Conservation (phyloP, 35 echinoderm and acorn worm genomes). For the Chiridota heheva region DNA sequence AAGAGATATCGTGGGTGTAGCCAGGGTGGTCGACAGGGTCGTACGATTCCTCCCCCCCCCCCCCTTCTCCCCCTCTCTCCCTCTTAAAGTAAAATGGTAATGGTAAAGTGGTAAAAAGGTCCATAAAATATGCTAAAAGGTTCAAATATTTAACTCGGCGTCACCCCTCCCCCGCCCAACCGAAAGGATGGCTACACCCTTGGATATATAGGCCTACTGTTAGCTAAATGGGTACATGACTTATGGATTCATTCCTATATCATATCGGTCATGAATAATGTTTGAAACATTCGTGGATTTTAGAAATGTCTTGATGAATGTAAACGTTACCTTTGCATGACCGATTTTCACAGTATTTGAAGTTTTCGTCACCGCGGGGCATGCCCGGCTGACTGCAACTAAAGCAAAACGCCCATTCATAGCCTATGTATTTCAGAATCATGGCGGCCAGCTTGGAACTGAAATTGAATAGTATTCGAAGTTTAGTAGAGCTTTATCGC, state of each 20-base stretch:
- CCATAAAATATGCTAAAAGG: not conserved
- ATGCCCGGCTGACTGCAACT: slow-evolving; percentile 69
- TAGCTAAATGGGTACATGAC: not conserved
- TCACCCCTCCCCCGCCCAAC: not conserved
- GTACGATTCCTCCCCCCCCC: too few species aligned
- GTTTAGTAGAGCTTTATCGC: not conserved
- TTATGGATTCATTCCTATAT: not conserved
- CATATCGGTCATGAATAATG: not conserved
- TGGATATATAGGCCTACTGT: not conserved
- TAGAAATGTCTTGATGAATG: not conserved
- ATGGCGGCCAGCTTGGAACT: slow-evolving; percentile 56
- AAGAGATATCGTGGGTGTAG: too few species aligned
- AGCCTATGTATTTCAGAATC: slow-evolving; percentile 62
- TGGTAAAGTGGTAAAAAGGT: too few species aligned
- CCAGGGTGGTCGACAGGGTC: too few species aligned
- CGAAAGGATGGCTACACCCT: not conserved
- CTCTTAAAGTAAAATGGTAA: too few species aligned
- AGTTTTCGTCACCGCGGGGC: slow-evolving; percentile 37
- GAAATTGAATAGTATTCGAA: not conserved
- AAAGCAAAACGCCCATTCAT: slow-evolving; percentile 67
- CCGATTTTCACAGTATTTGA: slow-evolving; percentile 64
- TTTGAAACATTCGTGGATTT: too few species aligned
- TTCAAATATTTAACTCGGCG: not conserved
- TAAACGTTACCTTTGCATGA: slow-evolving; percentile 63
- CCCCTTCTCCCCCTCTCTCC: too few species aligned